Conservation (phyloP, 2,888 invertebrate species). For the Hirudinaria manillensis region DNA sequence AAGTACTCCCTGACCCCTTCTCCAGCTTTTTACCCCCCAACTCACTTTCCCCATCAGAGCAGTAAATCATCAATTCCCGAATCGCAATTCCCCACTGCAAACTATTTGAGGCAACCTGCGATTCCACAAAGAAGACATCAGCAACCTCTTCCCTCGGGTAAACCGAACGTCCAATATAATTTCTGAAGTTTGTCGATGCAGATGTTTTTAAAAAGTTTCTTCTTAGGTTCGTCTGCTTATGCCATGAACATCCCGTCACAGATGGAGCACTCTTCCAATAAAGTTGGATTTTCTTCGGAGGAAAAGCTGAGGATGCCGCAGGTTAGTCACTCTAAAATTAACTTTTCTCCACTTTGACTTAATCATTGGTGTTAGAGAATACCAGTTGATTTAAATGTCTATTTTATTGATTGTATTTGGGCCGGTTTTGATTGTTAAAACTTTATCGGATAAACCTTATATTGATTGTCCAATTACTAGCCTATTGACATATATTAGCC, state of each 20-base stretch:
- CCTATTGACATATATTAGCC: not conserved
- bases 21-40: constrained; percentile 13
- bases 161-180: not conserved
- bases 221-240: not conserved
- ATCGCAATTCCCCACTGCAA: constrained; percentile 8
- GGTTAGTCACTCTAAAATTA: not conserved
- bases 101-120: not conserved
- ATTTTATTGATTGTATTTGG: not conserved
- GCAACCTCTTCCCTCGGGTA: not conserved
- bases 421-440: not conserved
- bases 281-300: not conserved
- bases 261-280: constrained; percentile 2
- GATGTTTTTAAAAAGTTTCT: not conserved
- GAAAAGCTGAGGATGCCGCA: constrained; percentile 3
- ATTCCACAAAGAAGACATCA: constrained; percentile 5
- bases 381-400: too few relatives aligned
- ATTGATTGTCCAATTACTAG: not conserved
- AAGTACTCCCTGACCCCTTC: not conserved
- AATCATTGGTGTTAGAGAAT: too few relatives aligned
- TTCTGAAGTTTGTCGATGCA: not conserved
- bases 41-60: constrained; percentile 19
- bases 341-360: not conserved
- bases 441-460: not conserved
- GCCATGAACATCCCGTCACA: not conserved
- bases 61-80: constrained; percentile 15